Percentiles rank a stretch among this genome's conserved stretches.
phyloP scores from a whole-genome alignment of 2,113 vertebrate species.

The Halcyon malimbica region DNA sequence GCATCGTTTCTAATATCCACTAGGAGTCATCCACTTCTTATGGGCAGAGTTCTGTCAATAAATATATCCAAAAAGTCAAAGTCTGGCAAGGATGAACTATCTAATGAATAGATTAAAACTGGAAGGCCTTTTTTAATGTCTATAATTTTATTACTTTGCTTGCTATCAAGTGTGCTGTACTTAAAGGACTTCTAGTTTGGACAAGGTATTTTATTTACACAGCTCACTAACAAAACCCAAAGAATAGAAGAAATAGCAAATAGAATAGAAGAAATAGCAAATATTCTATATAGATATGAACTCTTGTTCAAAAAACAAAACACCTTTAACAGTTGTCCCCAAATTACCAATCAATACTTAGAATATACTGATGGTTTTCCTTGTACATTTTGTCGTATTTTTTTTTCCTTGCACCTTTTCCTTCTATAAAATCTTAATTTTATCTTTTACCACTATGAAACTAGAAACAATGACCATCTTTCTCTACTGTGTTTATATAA shows the following conservation, averaged over 20 bases:
- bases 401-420: background rate
- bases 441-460: background rate
- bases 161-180: background rate
- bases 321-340: background rate
- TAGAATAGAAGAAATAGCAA: background rate
- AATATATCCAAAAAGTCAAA: background rate
- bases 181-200: background rate
- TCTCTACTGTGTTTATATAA: background rate
- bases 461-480: background rate
- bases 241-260: background rate
- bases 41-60: background rate
- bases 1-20: background rate
- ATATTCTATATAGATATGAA: background rate
- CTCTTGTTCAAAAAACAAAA: background rate
- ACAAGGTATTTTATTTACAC: background rate
- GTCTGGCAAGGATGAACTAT: background rate
- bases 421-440: background rate
- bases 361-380: background rate
- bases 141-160: background rate
- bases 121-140: background rate
- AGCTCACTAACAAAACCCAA: background rate
- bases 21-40: background rate
- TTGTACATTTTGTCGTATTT: background rate
- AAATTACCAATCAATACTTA: background rate
- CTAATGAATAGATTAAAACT: background rate